phyloP scores from a whole-genome alignment of 2,888 invertebrate species.

The Alentia gelatinosa region DNA sequence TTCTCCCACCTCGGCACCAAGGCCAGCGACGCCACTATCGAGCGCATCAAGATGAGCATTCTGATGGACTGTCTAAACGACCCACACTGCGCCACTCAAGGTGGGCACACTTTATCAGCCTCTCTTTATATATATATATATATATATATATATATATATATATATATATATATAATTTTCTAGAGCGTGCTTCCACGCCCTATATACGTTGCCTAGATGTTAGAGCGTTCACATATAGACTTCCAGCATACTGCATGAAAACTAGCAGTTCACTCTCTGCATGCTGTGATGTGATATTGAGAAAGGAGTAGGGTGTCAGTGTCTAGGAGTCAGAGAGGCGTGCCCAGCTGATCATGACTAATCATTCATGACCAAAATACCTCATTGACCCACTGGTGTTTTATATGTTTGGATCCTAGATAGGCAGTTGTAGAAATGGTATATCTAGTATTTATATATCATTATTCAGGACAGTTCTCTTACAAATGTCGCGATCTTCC shows the following conservation, averaged over 20 bases:
- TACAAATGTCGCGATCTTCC: too few species aligned
- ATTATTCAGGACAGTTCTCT: too few species aligned
- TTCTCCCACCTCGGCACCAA: conserved; percentile 35
- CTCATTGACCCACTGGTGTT: too few species aligned
- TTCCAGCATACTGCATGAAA: too few species aligned
- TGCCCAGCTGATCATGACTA: too few species aligned
- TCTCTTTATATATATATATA: too few species aligned
- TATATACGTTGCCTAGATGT: background rate
- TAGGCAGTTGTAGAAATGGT: too few species aligned
- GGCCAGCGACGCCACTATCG: conserved; percentile 36
- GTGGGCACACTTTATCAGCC: background rate
- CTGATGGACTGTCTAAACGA: conserved; percentile 48
- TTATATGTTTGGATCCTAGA: too few species aligned
- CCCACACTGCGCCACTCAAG: conserved; percentile 35
- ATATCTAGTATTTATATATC: too few species aligned
- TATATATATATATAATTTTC: background rate
- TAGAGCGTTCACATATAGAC: too few species aligned
- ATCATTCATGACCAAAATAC: too few species aligned
- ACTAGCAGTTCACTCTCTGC: background rate
- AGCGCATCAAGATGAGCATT: conserved; percentile 43
- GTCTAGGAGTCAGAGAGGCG: too few species aligned
- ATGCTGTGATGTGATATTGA: background rate
- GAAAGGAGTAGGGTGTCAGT: background rate
- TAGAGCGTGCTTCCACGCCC: background rate
- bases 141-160: background rate